phyloP scores from a whole-genome alignment of 2,888 invertebrate species.

The Eulithis prunata region DNA sequence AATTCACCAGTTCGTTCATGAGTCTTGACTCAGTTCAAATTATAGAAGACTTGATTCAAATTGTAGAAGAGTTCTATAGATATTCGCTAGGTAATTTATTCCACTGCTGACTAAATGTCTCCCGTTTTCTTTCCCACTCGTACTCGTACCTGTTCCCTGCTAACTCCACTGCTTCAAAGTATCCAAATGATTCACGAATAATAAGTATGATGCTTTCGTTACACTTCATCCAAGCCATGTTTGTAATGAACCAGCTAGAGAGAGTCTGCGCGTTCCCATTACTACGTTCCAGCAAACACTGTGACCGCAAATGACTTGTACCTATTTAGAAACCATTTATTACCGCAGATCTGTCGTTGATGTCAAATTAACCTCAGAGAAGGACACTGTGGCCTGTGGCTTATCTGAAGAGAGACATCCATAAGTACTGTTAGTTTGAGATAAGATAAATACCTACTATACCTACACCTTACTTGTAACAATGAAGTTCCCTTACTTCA shows the following conservation, averaged over 20 bases:
- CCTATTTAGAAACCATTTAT: neutral
- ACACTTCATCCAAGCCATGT: conserved; percentile 1
- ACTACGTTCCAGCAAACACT: conserved; percentile 8
- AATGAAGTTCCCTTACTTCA: neutral
- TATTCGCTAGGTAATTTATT: neutral
- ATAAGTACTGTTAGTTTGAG: too few species aligned
- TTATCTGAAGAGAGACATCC: neutral
- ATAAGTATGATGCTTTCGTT: neutral
- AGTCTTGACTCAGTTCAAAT: neutral
- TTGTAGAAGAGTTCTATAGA: too few species aligned
- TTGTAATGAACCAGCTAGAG: neutral
- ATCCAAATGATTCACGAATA: too few species aligned
- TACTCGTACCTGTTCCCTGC: too few species aligned
- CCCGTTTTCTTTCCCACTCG: too few species aligned
- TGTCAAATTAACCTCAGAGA: conserved; percentile 6
- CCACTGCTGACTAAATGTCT: too few species aligned
- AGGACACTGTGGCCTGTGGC: conserved; percentile 6
- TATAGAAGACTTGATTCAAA: neutral
- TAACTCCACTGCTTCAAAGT: too few species aligned
- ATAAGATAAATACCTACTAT: too few species aligned
- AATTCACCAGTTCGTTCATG: neutral
- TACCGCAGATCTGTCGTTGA: conserved; percentile 9
- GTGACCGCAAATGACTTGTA: conserved; percentile 1
- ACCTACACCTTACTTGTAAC: too few species aligned
- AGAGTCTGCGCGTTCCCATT: neutral